phyloP scores from a whole-genome alignment of 1,140 invertebrate species.

The Zaprionus ghesquierei region DNA sequence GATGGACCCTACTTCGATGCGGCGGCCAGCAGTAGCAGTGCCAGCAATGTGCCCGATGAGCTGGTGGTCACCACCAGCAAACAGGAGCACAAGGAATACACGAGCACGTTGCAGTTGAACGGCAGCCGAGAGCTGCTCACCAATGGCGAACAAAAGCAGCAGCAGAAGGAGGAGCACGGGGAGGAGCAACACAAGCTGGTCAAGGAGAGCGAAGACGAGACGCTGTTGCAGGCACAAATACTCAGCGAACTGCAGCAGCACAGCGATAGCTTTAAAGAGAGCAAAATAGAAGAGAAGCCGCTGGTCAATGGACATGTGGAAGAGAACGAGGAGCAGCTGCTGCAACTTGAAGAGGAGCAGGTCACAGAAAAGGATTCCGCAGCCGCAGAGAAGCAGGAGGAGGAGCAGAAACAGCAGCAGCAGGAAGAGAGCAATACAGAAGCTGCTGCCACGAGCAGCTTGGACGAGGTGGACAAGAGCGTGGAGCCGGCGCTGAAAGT shows the following conservation, averaged over 20 bases:
- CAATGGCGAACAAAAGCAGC: conserved; percentile 40
- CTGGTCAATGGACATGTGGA: conserved; percentile 47
- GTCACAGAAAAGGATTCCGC: background rate
- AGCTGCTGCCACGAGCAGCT: background rate
- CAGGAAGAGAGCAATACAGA: conserved; percentile 10
- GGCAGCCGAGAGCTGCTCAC: conserved; percentile 36
- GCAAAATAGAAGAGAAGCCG: background rate
- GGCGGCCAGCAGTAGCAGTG: conserved; percentile 16
- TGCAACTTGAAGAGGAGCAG: conserved; percentile 4
- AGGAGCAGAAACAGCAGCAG: background rate
- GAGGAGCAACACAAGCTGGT: background rate
- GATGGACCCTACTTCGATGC: conserved; percentile 85
- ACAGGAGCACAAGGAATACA: conserved; percentile 41
- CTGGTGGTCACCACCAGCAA: conserved; percentile 16
- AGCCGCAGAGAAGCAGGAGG: background rate
- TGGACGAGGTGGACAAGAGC: conserved; percentile 38
- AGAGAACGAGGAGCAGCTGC: conserved; percentile 4
- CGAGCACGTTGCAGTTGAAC: conserved; percentile 47
- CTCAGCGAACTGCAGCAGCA: conserved; percentile 69
- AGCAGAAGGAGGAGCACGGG: conserved; percentile 1
- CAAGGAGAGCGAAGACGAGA: conserved; percentile 36
- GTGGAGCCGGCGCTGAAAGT: conserved; percentile 34
- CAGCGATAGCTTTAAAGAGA: conserved; percentile 36
- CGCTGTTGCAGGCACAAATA: conserved; percentile 63
- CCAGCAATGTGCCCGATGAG: conserved; percentile 21